Conservation (phyloP, 2,113 vertebrate genomes). For the Megaceryle torquata region DNA sequence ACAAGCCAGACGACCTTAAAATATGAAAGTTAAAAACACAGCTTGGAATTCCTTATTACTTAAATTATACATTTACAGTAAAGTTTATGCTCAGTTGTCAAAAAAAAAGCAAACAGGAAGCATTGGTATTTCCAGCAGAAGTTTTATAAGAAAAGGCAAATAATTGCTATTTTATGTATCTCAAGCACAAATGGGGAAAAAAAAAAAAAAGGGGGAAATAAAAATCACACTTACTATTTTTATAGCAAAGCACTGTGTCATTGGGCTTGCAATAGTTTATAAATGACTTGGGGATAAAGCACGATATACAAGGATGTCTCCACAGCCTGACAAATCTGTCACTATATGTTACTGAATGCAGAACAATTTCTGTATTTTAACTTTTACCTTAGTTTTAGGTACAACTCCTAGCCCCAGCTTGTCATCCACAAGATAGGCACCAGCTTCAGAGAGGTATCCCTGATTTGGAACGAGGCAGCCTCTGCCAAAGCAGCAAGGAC, state of each 20-base stretch:
- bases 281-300: not conserved
- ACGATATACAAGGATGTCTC: not conserved
- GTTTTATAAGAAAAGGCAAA: not conserved
- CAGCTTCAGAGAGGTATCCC: constrained; percentile 95
- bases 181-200: not conserved
- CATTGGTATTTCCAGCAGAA: not conserved
- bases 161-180: not conserved
- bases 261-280: not conserved
- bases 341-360: not conserved
- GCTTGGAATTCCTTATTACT: not conserved
- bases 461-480: constrained; percentile 96
- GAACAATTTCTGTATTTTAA: not conserved
- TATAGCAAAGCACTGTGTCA: not conserved
- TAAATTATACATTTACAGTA: not conserved
- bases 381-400: constrained; percentile 93
- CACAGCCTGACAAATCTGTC: not conserved
- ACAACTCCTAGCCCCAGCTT: constrained; percentile 90
- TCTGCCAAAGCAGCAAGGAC: constrained; percentile 96
- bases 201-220: not conserved
- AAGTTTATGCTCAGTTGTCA: not conserved
- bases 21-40: not conserved
- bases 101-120: not conserved
- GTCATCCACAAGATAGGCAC: constrained; percentile 91
- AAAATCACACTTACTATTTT: not conserved
- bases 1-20: constrained; percentile 91